Base-by-base conservation (phyloP, 2,797 vertebrate genomes). In the Babyrousa celebensis region DNA sequence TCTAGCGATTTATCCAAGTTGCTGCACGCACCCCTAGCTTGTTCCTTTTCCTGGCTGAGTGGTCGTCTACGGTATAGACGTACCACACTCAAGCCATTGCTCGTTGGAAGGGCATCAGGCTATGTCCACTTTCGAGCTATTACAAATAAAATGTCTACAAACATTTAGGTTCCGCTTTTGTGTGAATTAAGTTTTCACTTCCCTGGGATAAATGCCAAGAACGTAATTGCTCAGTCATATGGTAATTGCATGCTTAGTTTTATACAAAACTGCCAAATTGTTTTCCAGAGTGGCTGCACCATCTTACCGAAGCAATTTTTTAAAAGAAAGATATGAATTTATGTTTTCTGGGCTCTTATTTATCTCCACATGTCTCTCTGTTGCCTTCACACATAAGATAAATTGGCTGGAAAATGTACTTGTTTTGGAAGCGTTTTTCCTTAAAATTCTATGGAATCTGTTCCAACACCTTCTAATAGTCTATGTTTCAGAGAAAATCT, bases 401-500 rank as follows among this genome's bases (percentile, higher is more conserved):
- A 85, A 83, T 58, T 83, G 70, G 54, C 58, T 84, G 21, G 3
- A 85, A 89, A 95, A 82, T 48, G 71, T 54, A 36, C 15, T 92
- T 92, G 52, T 88, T 65, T 88, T 56, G 54, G 6, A 54, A 62
- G 27, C 36, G 17, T 27, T 67, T 94, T 93, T 91, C 29, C 52
- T 93, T 95, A 77, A 83, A 96, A 85, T 83, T 83, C n/a, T 62
- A 16, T 60, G 86, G 20, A 90, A 62, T 95, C 70, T 85, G 25
- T 86, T 93, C 36, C 32, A 92, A 52, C 32, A 72, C 86, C 60
- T 94, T 95, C 43, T 91, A 72, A 71, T 68, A 54, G 7, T 85
- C 36, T 67, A 6, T 36, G 27, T 78, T 75, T 91, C 65, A 82
- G 36, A 92, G 32, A 94, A 94, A 94, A 88, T 86, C 20, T 77